Conservation (phyloP, 2,113 vertebrate species). For the Gallinago paraguaiae region DNA sequence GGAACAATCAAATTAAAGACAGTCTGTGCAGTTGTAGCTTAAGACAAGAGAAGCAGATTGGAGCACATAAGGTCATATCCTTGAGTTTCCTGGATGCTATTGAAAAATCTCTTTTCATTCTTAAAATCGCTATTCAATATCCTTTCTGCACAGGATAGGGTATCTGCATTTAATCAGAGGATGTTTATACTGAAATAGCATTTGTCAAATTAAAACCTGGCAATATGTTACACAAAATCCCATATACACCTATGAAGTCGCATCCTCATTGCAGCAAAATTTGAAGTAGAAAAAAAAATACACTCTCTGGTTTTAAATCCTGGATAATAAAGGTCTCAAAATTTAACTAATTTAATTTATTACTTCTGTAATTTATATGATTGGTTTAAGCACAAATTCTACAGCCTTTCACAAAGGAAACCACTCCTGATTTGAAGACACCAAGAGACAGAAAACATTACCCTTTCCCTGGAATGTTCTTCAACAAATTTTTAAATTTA, state of each 20-base stretch:
- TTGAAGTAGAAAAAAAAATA: not conserved
- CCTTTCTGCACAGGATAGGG: not conserved
- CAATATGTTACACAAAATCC: not conserved
- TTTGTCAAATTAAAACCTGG: not conserved
- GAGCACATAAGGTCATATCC: not conserved
- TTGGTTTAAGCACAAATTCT: not conserved
- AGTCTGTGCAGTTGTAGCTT: not conserved
- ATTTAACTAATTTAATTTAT: not conserved
- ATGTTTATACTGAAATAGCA: not conserved
- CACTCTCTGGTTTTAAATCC: not conserved
- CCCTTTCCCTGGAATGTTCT: not conserved
- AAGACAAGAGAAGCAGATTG: not conserved
- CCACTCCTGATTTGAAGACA: not conserved
- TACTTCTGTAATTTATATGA: not conserved
- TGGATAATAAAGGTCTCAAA: not conserved
- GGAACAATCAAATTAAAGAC: not conserved
- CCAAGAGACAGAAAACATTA: not conserved
- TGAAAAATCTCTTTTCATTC: not conserved
- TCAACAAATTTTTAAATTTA: not conserved
- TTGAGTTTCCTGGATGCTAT: not conserved
- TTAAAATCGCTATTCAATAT: not conserved
- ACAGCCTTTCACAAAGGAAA: not conserved
- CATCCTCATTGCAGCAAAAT: not conserved
- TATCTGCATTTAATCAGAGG: not conserved
- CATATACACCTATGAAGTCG: fast-evolving